Percentiles rank a stretch among this genome's conserved stretches.
Evolutionary conservation across 2,113 vertebrate genomes (phyloP).

Genomic region (Danionella cerebrum): DNA sequence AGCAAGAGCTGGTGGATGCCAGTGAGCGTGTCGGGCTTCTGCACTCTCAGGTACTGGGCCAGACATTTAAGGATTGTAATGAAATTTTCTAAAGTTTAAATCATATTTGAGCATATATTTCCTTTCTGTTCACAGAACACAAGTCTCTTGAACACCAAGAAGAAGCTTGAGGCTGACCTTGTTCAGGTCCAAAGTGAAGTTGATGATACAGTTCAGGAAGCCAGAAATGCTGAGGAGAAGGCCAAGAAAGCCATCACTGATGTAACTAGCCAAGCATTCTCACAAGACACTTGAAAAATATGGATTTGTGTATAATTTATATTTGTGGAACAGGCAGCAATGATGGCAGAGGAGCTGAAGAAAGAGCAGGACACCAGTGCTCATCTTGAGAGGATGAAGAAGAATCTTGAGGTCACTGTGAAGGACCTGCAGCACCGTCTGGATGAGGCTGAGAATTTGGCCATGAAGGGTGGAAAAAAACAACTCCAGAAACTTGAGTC

Average conservation of each 20-base stretch:
- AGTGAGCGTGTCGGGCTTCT: slow-evolving; percentile 36
- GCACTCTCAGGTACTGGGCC: slow-evolving; percentile 39
- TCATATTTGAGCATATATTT: no score
- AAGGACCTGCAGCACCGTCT: slow-evolving; percentile 76
- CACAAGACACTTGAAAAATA: not conserved
- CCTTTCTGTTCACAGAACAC: slow-evolving; percentile 29
- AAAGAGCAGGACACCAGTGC: slow-evolving; percentile 81
- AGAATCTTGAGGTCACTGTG: slow-evolving; percentile 81
- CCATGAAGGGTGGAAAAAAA: slow-evolving; percentile 78
- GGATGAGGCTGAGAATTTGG: slow-evolving; percentile 85
- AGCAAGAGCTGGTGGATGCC: slow-evolving; percentile 33
- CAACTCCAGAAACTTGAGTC: slow-evolving; percentile 76
- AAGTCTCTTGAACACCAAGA: slow-evolving; percentile 39
- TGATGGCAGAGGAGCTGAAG: slow-evolving; percentile 84
- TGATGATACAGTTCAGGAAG: slow-evolving; percentile 35
- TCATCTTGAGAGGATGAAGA: slow-evolving; percentile 93
- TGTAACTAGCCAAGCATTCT: not conserved
- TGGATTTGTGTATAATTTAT: not conserved
- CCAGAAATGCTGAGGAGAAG: slow-evolving; percentile 39
- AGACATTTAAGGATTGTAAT: not conserved
- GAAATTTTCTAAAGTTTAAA: no score
- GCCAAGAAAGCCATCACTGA: slow-evolving; percentile 40
- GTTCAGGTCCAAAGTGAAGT: slow-evolving; percentile 34
- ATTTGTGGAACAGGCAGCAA: slow-evolving; percentile 61
- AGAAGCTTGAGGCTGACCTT: slow-evolving; percentile 36